These are phyloP conservation scores for Podarcis siculus DNA, from an alignment of 2,797 vertebrate genomes.

Conservation along the genomic window DNA sequence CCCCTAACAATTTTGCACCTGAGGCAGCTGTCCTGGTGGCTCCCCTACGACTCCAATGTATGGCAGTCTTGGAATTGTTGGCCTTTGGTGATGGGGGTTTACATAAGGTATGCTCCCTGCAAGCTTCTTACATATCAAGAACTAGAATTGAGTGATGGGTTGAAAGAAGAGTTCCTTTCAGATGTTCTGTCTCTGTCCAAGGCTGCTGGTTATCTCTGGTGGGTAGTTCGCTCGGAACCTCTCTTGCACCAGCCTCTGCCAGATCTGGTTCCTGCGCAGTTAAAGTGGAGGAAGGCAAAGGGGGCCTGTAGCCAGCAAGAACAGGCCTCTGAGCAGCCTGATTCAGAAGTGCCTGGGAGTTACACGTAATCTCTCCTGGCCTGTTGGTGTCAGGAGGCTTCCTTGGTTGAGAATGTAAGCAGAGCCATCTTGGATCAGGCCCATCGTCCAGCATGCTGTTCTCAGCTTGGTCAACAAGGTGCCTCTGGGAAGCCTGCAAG, in stretches of 20 bases:
- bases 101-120: background rate
- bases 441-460: no score
- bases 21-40: no score
- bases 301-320: no score
- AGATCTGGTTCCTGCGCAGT: background rate
- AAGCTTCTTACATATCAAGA: background rate
- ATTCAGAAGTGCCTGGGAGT: background rate
- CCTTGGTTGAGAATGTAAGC: no score
- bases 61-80: constrained; percentile 45
- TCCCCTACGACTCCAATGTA: no score
- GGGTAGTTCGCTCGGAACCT: background rate
- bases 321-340: background rate
- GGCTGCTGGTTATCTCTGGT: background rate
- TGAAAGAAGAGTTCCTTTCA: background rate
- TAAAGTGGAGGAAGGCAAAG: background rate
- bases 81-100: background rate
- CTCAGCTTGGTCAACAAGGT: no score
- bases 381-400: background rate
- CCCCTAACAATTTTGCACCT: no score
- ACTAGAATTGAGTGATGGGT: background rate
- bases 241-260: no score
- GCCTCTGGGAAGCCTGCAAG: no score
- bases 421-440: no score
- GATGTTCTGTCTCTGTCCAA: background rate
- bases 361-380: background rate